Base-by-base conservation (phyloP, 2,113 vertebrate genomes). In the Myodes glareolus region DNA sequence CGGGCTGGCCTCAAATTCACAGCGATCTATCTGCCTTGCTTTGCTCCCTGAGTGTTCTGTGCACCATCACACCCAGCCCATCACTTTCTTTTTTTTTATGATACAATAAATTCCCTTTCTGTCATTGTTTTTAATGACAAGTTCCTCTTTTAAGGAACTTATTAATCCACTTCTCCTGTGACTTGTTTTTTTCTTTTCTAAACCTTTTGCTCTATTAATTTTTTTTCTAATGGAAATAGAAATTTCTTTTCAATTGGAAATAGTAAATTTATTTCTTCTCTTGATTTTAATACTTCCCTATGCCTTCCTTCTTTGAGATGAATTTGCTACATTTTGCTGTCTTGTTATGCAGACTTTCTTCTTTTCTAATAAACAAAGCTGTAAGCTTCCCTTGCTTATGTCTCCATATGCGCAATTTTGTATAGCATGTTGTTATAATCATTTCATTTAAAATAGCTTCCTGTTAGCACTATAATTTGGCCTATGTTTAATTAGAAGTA, bases 401-500 rank as follows among this genome's bases (percentile, higher is more conserved):
- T 61, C 25, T 78, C 70, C 77, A 58, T 55, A 12, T 82, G 14
- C 73, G 68, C 78, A 65, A 36, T 81, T 82, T 95, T 85, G 65
- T 93, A 81, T 42, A 29, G 39, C 67, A 80, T 73, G 27, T 55
- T 90, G 58, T 52, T 80, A 81, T 61, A 75, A 86, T 93, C 7
- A 87, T 88, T 67, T 61, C 52, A 52, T 92, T 94, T 85, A 85
- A 58, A 93, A 75, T 76, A 87, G 50, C 73, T 95, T 96, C 73
- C 31, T 86, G 45, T 86, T 80, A 75, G 25, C 31, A 84, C 61
- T 91, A 50, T 70, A 33, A 88, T 91, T 91, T 88, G 16, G 8
- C 81, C 77, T 36, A 84, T 88, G 76, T 19, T 2, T 94, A 77
- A 72, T 88, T 91, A 93, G 36, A 92, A 73, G 7, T 88, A 88